Evolutionary conservation across 2,797 vertebrate genomes (phyloP).

Genomic region (Pseudopleuronectes americanus): DNA sequence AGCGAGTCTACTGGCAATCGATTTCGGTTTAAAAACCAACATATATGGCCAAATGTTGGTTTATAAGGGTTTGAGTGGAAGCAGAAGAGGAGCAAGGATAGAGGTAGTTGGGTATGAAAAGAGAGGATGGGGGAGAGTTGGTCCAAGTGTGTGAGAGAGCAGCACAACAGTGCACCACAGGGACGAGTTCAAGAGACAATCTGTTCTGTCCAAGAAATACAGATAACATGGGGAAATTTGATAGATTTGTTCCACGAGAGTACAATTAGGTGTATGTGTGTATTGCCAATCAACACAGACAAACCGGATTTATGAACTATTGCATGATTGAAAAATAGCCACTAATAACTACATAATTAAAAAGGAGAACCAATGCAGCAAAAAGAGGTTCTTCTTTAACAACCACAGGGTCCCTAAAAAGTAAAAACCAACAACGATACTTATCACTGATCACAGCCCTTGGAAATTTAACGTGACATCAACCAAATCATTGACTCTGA

Average conservation of each 20-base stretch:
- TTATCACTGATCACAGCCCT: constrained; percentile 3
- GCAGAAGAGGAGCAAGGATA: constrained; percentile 23
- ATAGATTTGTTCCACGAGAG: constrained; percentile 17
- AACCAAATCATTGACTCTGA: constrained; percentile 20
- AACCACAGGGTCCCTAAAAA: constrained; percentile 11
- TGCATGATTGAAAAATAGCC: background rate
- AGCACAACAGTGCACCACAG: constrained; percentile 52
- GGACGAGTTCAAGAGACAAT: constrained; percentile 44
- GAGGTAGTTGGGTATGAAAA: constrained; percentile 22
- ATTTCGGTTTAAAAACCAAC: too few species aligned
- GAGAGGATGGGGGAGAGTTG: constrained; percentile 21
- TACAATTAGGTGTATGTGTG: background rate
- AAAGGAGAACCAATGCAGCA: background rate
- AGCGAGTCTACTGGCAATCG: too few species aligned
- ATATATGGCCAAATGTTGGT: too few species aligned
- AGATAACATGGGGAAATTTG: constrained; percentile 34
- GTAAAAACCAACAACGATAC: background rate
- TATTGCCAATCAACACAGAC: background rate
- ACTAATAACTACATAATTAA: constrained; percentile 43
- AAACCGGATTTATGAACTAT: background rate
- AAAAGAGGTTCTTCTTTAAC: too few species aligned
- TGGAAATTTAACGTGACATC: background rate
- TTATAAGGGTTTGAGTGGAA: constrained; percentile 14
- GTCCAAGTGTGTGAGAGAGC: constrained; percentile 64
- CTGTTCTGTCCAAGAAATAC: constrained; percentile 43